phyloP scores from a whole-genome alignment of 2,797 vertebrate genomes.

The Notamacropus eugenii region DNA sequence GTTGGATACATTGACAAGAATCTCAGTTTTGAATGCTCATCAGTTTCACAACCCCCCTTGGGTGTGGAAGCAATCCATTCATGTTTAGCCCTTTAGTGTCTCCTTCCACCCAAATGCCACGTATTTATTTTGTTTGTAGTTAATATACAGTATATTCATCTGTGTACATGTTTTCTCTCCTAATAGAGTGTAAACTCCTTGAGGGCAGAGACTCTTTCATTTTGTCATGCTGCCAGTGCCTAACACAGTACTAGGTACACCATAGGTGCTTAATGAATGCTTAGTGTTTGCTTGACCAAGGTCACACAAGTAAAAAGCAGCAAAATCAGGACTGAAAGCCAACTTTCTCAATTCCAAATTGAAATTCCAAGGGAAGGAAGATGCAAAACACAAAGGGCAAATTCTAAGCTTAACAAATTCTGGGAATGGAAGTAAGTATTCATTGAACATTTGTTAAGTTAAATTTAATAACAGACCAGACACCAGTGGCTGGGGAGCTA shows the following conservation, averaged over 20 bases:
- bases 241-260: neutral
- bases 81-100: neutral
- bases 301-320: neutral
- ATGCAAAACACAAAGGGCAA: neutral
- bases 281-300: neutral
- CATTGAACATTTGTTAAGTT: neutral
- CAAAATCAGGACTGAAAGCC: neutral
- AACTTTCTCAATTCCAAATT: neutral
- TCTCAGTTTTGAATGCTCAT: slow-evolving; percentile 13
- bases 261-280: neutral
- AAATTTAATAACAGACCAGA: neutral
- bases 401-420: neutral
- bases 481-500: neutral
- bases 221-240: neutral
- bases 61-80: slow-evolving; percentile 26
- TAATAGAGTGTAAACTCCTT: neutral
- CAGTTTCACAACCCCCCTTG: neutral
- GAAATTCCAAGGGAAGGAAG: neutral
- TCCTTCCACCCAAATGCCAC: neutral
- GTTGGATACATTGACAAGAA: slow-evolving; percentile 35
- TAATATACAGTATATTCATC: neutral
- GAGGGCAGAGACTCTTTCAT: neutral
- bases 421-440: neutral
- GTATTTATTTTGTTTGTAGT: neutral
- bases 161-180: neutral